Evolutionary conservation across 2,113 vertebrate genomes (phyloP), one percentile per base, ranked within the genome.

Genomic region (Dasyornis broadbenti): DNA sequence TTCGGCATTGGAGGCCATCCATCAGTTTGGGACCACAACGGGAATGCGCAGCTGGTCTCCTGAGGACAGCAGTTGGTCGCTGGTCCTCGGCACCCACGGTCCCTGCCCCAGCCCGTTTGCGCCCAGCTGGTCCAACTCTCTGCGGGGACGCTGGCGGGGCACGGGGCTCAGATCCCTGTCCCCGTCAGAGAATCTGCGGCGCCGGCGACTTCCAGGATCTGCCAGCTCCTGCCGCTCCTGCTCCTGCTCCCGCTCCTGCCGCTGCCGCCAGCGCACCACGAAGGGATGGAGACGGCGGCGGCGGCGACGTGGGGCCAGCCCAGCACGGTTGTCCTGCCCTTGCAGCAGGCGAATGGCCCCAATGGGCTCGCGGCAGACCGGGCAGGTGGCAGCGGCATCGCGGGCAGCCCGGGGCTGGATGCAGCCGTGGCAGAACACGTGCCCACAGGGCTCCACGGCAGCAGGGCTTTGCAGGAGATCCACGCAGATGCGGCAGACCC

Each of bases 161-260:
- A 20, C 2, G 0, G 33, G 6, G 7, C 37, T 66, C 35, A 5
- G 4, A 4, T 28, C 50, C 35, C 20, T 22, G 6, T 11, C 4
- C 19, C 20, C n/a, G 8, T 16, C 15, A 0, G 56, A 21, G 28
- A 54, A 10, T 8, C n/a, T 61, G 11, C 3, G 19, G 45, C 18
- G 52, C 24, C 40, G 9, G 12, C 11, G 21, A 39, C 28, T 21
- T 40, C 50, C 49, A 33, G 37, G 8, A 53, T 18, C 45, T 19
- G 9, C 17, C 1, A n/a, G 11, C 35, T 40, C n/a, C 73, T 31
- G 4, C 84, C 5, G 44, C 65, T 45, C 24, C 52, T 30, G 52
- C 52, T 53, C 23, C 52, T 53, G 28, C 40, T 12, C 24, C 57
- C 18, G 57, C 57, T 60, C 19, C 49, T 13, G 37, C 50, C 12